Conservation (phyloP, 2,888 invertebrate species). For the Drosophila multiciliata region DNA sequence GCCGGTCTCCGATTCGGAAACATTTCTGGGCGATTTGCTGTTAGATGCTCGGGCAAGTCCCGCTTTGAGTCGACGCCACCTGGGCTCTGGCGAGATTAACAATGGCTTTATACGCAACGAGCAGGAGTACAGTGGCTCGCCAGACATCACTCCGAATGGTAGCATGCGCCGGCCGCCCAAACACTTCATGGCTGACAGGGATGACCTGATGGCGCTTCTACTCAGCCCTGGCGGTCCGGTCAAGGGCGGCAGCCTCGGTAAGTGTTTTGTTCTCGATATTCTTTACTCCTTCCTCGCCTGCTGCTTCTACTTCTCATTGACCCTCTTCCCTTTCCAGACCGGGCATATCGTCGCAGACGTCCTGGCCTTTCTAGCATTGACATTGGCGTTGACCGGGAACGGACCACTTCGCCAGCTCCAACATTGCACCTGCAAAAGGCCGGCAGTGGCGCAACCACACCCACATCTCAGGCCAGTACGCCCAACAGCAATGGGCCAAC, state of each 20-base stretch:
- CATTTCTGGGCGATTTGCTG: slow-evolving; percentile 91
- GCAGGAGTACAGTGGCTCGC: slow-evolving; percentile 80
- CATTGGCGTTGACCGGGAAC: slow-evolving; percentile 90
- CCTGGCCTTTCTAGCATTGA: slow-evolving; percentile 91
- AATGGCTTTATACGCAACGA: slow-evolving; percentile 78
- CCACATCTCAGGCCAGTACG: slow-evolving; percentile 55
- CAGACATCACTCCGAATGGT: slow-evolving; percentile 95
- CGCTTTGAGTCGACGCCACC: slow-evolving; percentile 87
- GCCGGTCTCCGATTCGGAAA: slow-evolving; percentile 90
- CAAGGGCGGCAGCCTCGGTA: slow-evolving; percentile 93
- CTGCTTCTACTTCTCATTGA: background rate
- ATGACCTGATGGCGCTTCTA: slow-evolving; percentile 94
- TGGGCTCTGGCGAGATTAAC: slow-evolving; percentile 86
- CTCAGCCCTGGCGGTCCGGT: slow-evolving; percentile 89
- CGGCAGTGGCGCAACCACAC: slow-evolving; percentile 63
- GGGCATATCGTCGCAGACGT: slow-evolving; percentile 93
- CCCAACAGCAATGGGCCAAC: slow-evolving; percentile 57
- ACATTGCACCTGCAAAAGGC: slow-evolving; percentile 73
- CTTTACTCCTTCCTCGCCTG: background rate
- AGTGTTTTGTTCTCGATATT: background rate
- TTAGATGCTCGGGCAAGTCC: slow-evolving; percentile 91
- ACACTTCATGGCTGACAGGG: slow-evolving; percentile 87
- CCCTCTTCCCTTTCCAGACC: slow-evolving; percentile 86
- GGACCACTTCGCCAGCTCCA: slow-evolving; percentile 89
- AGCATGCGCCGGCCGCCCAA: slow-evolving; percentile 93